Evolutionary conservation across 2,888 invertebrate species (phyloP).

Genomic region (Nowickia ferox): DNA sequence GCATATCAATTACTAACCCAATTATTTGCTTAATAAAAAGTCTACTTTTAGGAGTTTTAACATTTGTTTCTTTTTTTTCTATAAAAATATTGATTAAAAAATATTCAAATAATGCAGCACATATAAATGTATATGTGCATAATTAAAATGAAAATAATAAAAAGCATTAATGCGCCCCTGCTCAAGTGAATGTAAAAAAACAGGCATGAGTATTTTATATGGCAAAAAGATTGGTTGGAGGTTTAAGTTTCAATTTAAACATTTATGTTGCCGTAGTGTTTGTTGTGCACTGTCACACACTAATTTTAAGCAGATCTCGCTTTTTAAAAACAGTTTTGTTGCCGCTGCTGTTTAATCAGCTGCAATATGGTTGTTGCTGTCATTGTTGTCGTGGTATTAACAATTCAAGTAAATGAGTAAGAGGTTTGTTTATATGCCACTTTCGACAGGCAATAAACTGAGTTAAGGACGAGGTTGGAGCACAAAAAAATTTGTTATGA

Average conservation of each 20-base stretch:
- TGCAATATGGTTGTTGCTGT: constrained; percentile 33
- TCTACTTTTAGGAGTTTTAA: constrained; percentile 54
- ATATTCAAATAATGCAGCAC: neutral
- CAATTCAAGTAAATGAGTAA: constrained; percentile 45
- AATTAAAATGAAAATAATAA: constrained; percentile 18
- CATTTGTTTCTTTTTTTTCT: neutral
- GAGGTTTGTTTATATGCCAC: constrained; percentile 56
- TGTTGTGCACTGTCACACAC: constrained; percentile 49
- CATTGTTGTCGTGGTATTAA: constrained; percentile 24
- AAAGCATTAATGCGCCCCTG: constrained; percentile 27
- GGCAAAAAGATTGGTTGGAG: neutral
- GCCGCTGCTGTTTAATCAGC: constrained; percentile 53
- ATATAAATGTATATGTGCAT: neutral
- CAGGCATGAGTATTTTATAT: neutral
- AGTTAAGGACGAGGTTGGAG: constrained; percentile 27
- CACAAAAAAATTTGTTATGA: neutral
- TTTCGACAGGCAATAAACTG: constrained; percentile 32
- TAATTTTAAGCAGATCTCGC: constrained; percentile 67
- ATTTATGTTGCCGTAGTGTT: constrained; percentile 49
- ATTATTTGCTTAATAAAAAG: constrained; percentile 60
- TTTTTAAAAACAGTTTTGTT: constrained; percentile 13
- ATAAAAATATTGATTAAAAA: constrained; percentile 13
- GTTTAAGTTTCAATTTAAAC: constrained; percentile 53
- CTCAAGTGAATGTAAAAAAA: neutral
- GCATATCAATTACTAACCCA: constrained; percentile 73